Base-by-base conservation (phyloP, 2,113 vertebrate species). In the Tinamus guttatus region DNA sequence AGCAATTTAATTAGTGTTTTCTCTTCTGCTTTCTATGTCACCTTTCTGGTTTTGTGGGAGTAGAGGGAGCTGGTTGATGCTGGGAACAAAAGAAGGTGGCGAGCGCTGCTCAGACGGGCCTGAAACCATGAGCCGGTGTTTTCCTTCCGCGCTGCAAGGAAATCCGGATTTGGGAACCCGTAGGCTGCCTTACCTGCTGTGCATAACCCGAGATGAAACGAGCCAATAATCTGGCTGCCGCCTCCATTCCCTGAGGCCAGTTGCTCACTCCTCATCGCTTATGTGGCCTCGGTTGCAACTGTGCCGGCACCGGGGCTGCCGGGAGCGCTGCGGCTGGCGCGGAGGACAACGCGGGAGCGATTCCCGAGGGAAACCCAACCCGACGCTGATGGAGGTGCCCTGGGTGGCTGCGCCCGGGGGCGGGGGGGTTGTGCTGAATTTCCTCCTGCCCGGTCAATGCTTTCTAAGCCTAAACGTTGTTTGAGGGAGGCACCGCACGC, bases 401-500 rank as follows among this genome's bases (percentile, higher is more conserved):
- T 74, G 0, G 7, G 16, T 19, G 73, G 0, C 7, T 2, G 19
- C 41, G 11, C 69, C 49, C 0, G 1, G 45, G 43, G 73, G 79
- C 51, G 21, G n/a, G 16, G 36, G 5, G 40, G 43, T 43, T 40
- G 32, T 74, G 22, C 34, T 40, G n/a, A 41, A 14, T 1, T 8
- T 63, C 2, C 0, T 38, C 56, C 51, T 45, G 21, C 25, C 47
- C 30, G 30, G 8, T 47, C 30, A 45, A 5, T 56, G 27, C 5
- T 69, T 79, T 69, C 2, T 0, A 52, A 64, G 49, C 49, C 71
- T 32, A 49, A 32, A 11, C 17, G 24, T 69, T 36, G 13, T 22
- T 22, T 24, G n/a, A 9, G 16, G 32, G 10, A 20, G 32, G n/a
- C n/a, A n/a, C n/a, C 1, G 0, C 2, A 1, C 1, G 1, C 21